Evolutionary conservation across 2,797 vertebrate genomes (phyloP).

Genomic region (Tapirus indicus): DNA sequence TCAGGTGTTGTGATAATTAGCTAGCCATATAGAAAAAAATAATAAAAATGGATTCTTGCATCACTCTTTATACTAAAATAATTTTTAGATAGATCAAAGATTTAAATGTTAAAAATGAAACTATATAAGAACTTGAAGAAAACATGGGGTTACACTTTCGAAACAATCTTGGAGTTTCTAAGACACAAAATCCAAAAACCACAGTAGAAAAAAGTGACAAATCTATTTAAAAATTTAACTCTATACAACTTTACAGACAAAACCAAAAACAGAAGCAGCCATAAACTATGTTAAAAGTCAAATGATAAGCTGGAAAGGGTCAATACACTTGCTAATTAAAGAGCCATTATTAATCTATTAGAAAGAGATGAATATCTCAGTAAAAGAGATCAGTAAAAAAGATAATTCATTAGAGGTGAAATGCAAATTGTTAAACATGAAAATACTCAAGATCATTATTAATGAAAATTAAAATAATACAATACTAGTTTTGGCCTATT

Average conservation of each 20-base stretch:
- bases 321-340: conserved; percentile 7
- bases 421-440: background rate
- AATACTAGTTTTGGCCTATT: background rate
- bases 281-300: background rate
- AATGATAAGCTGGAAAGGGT: background rate
- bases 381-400: conserved; percentile 30
- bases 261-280: conserved; percentile 9
- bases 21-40: background rate
- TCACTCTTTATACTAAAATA: background rate
- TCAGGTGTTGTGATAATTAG: background rate
- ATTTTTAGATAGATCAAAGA: background rate
- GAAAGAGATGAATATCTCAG: conserved; percentile 33
- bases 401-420: conserved; percentile 29
- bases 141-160: background rate
- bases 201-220: background rate
- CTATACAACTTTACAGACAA: background rate
- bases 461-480: background rate
- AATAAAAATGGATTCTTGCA: background rate
- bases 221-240: conserved; percentile 26
- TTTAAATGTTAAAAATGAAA: conserved; percentile 44
- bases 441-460: background rate
- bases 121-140: background rate
- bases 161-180: conserved; percentile 9
- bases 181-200: background rate
- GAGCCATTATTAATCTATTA: conserved; percentile 10